phyloP scores from a whole-genome alignment of 2,888 invertebrate genomes.

The Ctena decussata region DNA sequence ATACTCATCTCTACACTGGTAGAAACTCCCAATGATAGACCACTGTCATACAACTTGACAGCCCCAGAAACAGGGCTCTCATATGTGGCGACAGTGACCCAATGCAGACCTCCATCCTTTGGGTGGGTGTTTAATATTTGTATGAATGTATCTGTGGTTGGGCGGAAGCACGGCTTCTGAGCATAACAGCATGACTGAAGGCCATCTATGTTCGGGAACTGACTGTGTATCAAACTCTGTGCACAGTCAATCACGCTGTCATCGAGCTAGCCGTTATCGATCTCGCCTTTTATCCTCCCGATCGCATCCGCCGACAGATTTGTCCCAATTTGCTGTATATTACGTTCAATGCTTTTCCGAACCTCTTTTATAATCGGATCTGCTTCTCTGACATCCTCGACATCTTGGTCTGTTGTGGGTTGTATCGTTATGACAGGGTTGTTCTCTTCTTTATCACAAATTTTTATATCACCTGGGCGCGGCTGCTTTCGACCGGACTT shows the following conservation, averaged over 20 bases:
- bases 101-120: background rate
- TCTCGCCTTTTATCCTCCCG: background rate
- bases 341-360: background rate
- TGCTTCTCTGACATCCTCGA: background rate
- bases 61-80: background rate
- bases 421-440: background rate
- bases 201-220: slow-evolving; percentile 2
- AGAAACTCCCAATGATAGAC: background rate
- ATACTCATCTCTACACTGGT: background rate
- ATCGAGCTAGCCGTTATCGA: background rate
- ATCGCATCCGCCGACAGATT: background rate
- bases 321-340: background rate
- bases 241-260: background rate
- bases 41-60: background rate
- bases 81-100: background rate
- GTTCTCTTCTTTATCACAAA: background rate
- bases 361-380: background rate
- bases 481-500: slow-evolving; percentile 2
- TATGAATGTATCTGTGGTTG: background rate
- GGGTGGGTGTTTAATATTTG: background rate
- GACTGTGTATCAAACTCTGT: background rate
- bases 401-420: background rate
- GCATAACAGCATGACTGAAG: slow-evolving; percentile 15
- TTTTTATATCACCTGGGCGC: background rate
- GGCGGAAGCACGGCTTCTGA: slow-evolving; percentile 5